phyloP scores from a whole-genome alignment of 2,797 vertebrate species.

The Falco novaeseelandiae region DNA sequence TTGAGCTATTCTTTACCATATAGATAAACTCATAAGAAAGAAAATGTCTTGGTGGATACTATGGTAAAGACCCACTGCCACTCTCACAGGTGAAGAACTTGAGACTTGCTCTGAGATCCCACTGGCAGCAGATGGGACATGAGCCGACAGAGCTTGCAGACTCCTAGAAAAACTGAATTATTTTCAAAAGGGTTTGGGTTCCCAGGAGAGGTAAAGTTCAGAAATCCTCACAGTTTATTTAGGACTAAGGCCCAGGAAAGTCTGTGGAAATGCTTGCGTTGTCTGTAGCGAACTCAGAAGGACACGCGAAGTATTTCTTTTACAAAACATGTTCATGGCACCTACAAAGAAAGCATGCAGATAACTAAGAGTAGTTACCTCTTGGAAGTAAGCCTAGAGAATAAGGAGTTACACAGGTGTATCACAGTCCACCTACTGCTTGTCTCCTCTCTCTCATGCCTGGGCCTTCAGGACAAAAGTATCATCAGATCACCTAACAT shows the following conservation, averaged over 20 bases:
- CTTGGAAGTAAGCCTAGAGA: neutral
- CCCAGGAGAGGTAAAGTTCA: neutral
- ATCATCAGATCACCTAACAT: neutral
- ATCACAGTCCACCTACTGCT: neutral
- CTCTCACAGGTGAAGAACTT: neutral
- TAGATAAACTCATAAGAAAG: neutral
- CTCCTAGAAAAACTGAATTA: neutral
- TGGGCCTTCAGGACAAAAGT: neutral
- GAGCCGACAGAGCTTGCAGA: neutral
- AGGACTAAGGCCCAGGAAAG: neutral
- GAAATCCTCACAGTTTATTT: neutral
- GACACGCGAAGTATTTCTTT: neutral
- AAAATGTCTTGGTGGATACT: neutral
- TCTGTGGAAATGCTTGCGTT: neutral
- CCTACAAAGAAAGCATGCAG: neutral
- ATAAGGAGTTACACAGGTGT: neutral
- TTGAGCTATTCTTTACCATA: neutral
- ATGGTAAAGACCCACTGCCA: neutral
- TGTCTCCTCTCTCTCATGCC: neutral
- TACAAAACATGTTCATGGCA: neutral
- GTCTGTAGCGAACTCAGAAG: neutral
- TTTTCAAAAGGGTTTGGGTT: neutral
- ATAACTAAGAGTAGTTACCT: neutral
- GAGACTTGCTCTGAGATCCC: neutral
- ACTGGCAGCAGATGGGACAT: neutral